Evolutionary conservation across 2,888 invertebrate genomes (phyloP).

Genomic region (Drosophila neonasuta): DNA sequence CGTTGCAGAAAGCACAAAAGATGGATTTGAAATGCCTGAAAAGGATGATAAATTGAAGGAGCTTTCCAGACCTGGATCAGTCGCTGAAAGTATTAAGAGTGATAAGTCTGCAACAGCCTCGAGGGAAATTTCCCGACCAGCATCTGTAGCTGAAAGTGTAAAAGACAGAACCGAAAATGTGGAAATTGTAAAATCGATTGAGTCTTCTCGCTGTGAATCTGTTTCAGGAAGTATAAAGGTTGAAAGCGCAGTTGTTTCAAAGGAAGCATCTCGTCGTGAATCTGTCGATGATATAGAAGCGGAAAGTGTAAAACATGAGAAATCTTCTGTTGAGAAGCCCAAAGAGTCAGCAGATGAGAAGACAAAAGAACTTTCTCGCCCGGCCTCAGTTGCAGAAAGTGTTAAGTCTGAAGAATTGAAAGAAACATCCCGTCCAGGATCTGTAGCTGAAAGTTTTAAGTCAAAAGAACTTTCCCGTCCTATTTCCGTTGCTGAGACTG

Average conservation of each 20-base stretch:
- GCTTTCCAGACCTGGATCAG: conserved; percentile 39
- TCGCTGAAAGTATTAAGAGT: conserved; percentile 26
- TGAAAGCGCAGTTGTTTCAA: conserved; percentile 36
- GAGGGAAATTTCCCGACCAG: conserved; percentile 45
- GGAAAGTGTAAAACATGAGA: neutral
- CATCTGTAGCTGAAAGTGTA: conserved; percentile 36
- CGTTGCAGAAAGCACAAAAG: conserved; percentile 30
- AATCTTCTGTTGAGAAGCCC: conserved; percentile 18
- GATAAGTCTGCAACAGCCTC: conserved; percentile 41
- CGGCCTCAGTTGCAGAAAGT: conserved; percentile 1
- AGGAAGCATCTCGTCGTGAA: conserved; percentile 28
- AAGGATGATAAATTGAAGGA: conserved; percentile 29
- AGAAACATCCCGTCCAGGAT: conserved; percentile 33
- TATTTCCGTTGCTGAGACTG: conserved; percentile 52
- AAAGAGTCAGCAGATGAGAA: conserved; percentile 19
- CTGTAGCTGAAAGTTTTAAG: conserved; percentile 35
- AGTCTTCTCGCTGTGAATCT: conserved; percentile 31
- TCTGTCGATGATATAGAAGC: conserved; percentile 7
- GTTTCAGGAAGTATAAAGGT: conserved; percentile 22
- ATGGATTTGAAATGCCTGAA: conserved; percentile 31
- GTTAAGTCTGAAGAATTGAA: conserved; percentile 11
- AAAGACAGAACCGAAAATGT: conserved; percentile 31
- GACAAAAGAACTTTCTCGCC: conserved; percentile 1
- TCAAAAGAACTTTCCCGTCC: conserved; percentile 40
- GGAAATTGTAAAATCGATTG: conserved; percentile 27